Conservation (phyloP, 2,797 vertebrate species). For the Galaxias olidus region DNA sequence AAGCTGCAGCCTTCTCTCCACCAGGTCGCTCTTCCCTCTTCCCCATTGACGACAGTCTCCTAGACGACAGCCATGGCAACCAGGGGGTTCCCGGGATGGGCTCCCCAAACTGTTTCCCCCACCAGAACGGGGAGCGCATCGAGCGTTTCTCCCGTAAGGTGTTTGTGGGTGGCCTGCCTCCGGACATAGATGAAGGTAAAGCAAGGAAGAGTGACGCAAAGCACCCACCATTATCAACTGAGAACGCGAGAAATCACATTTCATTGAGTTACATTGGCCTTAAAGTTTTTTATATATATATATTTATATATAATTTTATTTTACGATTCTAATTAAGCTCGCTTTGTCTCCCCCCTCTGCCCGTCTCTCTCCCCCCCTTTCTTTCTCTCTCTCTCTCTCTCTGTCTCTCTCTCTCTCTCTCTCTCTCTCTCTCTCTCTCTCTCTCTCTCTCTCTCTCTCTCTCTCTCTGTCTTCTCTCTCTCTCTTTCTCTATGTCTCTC, state of each 20-base stretch:
- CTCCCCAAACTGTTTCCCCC: slow-evolving; percentile 89
- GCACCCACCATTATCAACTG: no score
- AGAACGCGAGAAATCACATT: no score
- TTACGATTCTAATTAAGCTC: no score
- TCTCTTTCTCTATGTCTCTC: background rate
- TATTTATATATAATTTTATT: no score
- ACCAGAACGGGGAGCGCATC: slow-evolving; percentile 94
- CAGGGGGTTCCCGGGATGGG: slow-evolving; percentile 88
- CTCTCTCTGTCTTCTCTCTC: background rate
- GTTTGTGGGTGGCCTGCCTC: slow-evolving; percentile 96
- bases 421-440: background rate
- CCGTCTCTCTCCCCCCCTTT: no score
- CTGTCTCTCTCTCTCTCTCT: background rate
- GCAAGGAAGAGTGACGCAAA: slow-evolving; percentile 11
- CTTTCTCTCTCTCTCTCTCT: background rate
- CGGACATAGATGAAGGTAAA: slow-evolving; percentile 97
- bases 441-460: background rate
- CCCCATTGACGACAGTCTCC: slow-evolving; percentile 93
- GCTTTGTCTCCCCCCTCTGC: no score
- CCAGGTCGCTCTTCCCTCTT: slow-evolving; percentile 96
- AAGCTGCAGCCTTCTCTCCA: slow-evolving; percentile 11
- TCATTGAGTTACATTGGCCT: no score
- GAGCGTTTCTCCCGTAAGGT: slow-evolving; percentile 98
- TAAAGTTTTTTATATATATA: no score
- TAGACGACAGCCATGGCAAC: slow-evolving; percentile 92